These are phyloP conservation scores for Taenaris catops DNA, from an alignment of 2,888 invertebrate species.

Conservation along the genomic window DNA sequence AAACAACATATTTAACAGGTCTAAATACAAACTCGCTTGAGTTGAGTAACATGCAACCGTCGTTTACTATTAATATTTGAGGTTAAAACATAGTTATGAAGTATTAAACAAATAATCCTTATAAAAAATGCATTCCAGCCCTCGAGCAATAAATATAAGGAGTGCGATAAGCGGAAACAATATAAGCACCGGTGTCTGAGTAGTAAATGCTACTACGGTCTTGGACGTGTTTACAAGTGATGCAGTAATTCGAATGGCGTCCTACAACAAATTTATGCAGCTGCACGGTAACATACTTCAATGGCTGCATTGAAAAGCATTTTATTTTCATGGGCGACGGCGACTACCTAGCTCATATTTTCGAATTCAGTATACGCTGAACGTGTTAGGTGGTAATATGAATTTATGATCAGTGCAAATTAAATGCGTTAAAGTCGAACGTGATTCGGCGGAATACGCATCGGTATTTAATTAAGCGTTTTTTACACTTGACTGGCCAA, in stretches of 20 bases:
- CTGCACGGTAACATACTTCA: slow-evolving; percentile 70
- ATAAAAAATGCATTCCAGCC: too few species aligned
- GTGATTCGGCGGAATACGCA: slow-evolving; percentile 50
- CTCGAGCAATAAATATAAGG: too few species aligned
- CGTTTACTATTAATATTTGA: too few species aligned
- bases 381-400: slow-evolving; percentile 68
- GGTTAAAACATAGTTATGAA: too few species aligned
- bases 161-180: slow-evolving; percentile 34
- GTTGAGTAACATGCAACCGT: too few species aligned
- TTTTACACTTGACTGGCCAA: slow-evolving; percentile 43
- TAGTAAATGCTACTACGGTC: slow-evolving; percentile 49
- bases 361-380: slow-evolving; percentile 53
- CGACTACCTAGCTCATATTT: slow-evolving; percentile 50
- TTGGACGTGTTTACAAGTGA: slow-evolving; percentile 74
- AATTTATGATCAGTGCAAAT: slow-evolving; percentile 68
- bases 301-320: slow-evolving; percentile 72
- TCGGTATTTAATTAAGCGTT: slow-evolving; percentile 57
- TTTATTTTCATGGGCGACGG: slow-evolving; percentile 66
- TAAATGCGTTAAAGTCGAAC: slow-evolving; percentile 59
- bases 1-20: too few species aligned
- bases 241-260: slow-evolving; percentile 74
- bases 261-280: slow-evolving; percentile 70
- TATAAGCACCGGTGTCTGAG: slow-evolving; percentile 42
- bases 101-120: too few species aligned
- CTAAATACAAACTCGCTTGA: too few species aligned